Percentiles rank a stretch among this genome's conserved stretches.
Evolutionary conservation across 2,888 invertebrate species (phyloP).

Genomic region (Polyploca ridens): DNA sequence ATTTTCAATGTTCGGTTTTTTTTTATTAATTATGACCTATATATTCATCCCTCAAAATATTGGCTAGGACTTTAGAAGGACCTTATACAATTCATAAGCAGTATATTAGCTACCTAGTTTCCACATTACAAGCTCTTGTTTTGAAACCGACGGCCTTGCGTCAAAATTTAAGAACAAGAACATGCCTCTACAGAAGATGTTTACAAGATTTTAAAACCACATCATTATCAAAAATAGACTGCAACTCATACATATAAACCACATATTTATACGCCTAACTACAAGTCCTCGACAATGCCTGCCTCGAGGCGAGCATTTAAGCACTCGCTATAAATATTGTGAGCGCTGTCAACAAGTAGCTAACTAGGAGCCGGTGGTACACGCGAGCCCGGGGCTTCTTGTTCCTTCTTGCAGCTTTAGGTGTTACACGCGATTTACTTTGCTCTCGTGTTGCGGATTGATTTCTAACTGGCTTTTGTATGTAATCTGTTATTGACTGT

Average conservation of each 20-base stretch:
- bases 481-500: neutral
- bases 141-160: too few relatives aligned
- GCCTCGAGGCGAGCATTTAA: constrained; percentile 25
- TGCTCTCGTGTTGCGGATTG: constrained; percentile 7
- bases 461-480: constrained; percentile 1
- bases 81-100: too few relatives aligned
- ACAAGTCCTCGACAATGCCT: constrained; percentile 10
- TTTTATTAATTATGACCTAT: too few relatives aligned
- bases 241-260: neutral
- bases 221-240: neutral
- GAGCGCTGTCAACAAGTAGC: constrained; percentile 37
- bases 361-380: constrained; percentile 24
- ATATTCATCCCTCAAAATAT: too few relatives aligned
- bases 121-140: too few relatives aligned
- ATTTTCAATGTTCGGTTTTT: too few relatives aligned
- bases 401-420: constrained; percentile 2
- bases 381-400: constrained; percentile 24
- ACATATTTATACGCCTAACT: neutral
- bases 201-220: too few relatives aligned
- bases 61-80: too few relatives aligned
- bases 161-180: too few relatives aligned
- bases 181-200: too few relatives aligned
- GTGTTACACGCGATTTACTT: neutral
- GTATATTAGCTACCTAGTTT: too few relatives aligned
- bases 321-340: constrained; percentile 40